Base-by-base conservation (phyloP, 1,140 invertebrate species). In the Drosophila punjabiensis region DNA sequence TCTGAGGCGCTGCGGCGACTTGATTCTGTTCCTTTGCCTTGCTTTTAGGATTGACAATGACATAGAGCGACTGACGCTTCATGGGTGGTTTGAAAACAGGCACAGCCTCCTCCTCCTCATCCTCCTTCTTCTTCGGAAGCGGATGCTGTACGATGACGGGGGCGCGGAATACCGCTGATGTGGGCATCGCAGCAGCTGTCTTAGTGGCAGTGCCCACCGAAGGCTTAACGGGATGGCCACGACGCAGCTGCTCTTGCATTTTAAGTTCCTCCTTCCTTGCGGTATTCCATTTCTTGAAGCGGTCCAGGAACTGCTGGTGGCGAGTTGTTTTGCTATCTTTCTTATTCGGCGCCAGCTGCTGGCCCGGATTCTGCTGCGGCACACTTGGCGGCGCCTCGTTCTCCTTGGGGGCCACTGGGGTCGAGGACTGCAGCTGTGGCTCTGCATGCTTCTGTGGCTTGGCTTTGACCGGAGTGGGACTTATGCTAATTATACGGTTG, bases 401-500 rank as follows among this genome's bases (percentile, higher is more conserved):
- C 43, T 68, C 58, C 14, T 80, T 78, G 16, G 24, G 35, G 13
- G 14, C 14, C 14, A 14, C 69, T 37, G 20, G 11, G 3, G 13
- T 13, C 10, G 33, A 20, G 9, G 16, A n/a, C 1, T 28, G 20
- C 7, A 16, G n/a, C 2, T 30, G 8, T 4, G 43, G 53, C 18
- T 32, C 5, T 18, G 50, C 16, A 9, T 52, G 4, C 1, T n/a
- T 9, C 1, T 63, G 48, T 4, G 6, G 14, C 24, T 69, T 56
- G 28, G 6, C 5, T 30, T 65, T 71, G 8, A 30, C 30, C 16
- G 81, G 70, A 7, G 75, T 79, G 10, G 69, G 81, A 66, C 76
- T 82, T 0, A 70, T 16, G 20, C 41, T 67, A 9, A 86, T 86
- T 10, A 55, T 43, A 35, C 82, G 86, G 48, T 90, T 90, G 18